Evolutionary conservation across 2,113 vertebrate species (phyloP).

Genomic region (Ondatra zibethicus): DNA sequence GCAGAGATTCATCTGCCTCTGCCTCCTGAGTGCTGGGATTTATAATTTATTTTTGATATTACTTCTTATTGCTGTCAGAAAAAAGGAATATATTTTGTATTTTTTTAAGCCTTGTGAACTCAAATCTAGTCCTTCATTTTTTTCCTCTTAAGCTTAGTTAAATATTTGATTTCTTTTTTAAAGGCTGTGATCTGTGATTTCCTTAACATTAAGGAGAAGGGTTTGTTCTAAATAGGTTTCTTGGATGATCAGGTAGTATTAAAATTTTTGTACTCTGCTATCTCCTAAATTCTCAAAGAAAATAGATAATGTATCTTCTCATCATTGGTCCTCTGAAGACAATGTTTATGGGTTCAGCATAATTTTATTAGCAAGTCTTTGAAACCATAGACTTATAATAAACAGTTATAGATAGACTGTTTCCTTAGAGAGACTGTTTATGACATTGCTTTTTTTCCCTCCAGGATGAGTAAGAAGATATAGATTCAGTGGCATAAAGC

Average conservation of each 20-base stretch:
- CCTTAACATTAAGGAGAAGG: not conserved
- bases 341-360: conserved; percentile 15
- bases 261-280: not conserved
- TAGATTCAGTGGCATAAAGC: conserved; percentile 8
- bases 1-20: not conserved
- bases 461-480: conserved; percentile 34
- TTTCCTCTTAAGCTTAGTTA: conserved; percentile 19
- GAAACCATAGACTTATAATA: conserved; percentile 46
- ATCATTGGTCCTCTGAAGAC: conserved; percentile 30
- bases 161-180: conserved; percentile 48
- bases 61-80: not conserved
- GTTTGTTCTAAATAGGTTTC: not conserved
- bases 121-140: not conserved
- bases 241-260: conserved; percentile 3
- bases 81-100: conserved; percentile 20
- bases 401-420: conserved; percentile 11
- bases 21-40: not conserved
- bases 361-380: conserved; percentile 46
- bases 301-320: not conserved
- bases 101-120: not conserved
- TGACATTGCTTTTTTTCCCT: not conserved
- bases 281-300: conserved; percentile 50
- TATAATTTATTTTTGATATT: conserved; percentile 57
- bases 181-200: conserved; percentile 23
- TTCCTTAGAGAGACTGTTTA: conserved; percentile 27